phyloP scores from a whole-genome alignment of 2,113 vertebrate genomes.

The Pseudorectes ferrugineus region DNA sequence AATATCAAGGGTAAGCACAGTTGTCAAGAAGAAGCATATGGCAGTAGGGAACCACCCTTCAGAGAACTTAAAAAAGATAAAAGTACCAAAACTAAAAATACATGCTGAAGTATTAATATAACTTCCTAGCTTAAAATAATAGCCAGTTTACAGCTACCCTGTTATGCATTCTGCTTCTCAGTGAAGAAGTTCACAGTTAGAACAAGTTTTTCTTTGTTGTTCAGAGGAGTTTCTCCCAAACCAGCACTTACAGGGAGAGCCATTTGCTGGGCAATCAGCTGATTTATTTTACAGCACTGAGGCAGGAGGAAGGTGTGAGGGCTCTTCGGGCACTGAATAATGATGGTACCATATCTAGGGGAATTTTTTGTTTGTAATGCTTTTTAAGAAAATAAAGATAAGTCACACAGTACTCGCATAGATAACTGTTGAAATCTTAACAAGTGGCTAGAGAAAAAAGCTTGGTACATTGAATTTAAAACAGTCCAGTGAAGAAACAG shows the following conservation, averaged over 20 bases:
- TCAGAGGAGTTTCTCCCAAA: not conserved
- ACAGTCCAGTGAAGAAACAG: not conserved
- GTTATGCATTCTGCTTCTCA: not conserved
- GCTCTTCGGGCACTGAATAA: not conserved
- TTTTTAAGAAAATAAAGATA: not conserved
- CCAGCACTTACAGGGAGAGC: not conserved
- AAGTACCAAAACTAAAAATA: not conserved
- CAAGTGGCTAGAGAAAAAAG: not conserved
- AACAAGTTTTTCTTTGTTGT: not conserved
- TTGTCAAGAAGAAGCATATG: not conserved
- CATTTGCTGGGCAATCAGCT: not conserved
- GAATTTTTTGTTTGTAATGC: not conserved
- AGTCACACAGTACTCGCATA: accelerated
- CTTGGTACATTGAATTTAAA: not conserved
- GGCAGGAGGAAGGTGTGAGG: not conserved
- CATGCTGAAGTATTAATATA: not conserved
- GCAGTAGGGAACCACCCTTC: not conserved
- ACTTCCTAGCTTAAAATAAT: not conserved
- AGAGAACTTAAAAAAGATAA: not conserved
- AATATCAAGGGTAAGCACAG: not conserved
- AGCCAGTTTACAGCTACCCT: not conserved
- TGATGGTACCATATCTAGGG: accelerated
- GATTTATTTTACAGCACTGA: not conserved
- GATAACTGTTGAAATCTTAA: not conserved
- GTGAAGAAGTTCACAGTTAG: not conserved